Evolutionary conservation across 2,797 vertebrate genomes (phyloP).

Genomic region (Onychomys leucogaster): DNA sequence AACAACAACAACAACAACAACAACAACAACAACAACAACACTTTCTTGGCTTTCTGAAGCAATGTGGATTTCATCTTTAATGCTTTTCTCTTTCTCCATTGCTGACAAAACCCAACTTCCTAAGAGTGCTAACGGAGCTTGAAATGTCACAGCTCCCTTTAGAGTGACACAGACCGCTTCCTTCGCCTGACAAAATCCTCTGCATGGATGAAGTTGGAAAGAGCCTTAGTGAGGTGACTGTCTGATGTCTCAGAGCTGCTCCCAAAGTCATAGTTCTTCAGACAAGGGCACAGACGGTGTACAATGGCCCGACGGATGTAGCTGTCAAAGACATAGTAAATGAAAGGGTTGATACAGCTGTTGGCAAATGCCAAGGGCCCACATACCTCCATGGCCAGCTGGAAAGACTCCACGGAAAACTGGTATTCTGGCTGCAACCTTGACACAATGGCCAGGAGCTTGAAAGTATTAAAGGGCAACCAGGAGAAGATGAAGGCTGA

Average conservation of each 20-base stretch:
- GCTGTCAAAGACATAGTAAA: conserved; percentile 88
- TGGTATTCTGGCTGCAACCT: conserved; percentile 71
- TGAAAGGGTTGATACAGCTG: conserved; percentile 89
- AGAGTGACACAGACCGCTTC: conserved; percentile 86
- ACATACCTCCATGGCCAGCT: conserved; percentile 85
- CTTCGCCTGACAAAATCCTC: conserved; percentile 82
- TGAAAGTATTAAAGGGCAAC: conserved; percentile 89
- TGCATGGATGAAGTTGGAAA: conserved; percentile 76
- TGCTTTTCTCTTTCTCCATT: conserved; percentile 37
- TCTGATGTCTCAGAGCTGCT: conserved; percentile 84
- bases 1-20: neutral
- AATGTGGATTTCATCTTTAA: neutral
- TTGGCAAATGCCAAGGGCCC: conserved; percentile 89
- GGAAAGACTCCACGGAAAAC: conserved; percentile 48
- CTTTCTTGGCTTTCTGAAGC: conserved; percentile 35
- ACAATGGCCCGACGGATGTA: conserved; percentile 85
- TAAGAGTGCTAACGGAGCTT: neutral
- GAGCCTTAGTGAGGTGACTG: conserved; percentile 82
- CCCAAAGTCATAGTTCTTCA: conserved; percentile 76
- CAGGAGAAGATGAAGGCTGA: conserved; percentile 88
- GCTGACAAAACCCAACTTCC: conserved; percentile 31
- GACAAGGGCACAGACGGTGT: conserved; percentile 79
- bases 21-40: neutral
- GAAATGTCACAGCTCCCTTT: neutral
- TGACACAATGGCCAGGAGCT: conserved; percentile 83